A percentile compares a stretch with the other conserved stretches of the same genome.
phyloP scores from a whole-genome alignment of 1,140 invertebrate species.

The Propsilocerus akamusi region DNA sequence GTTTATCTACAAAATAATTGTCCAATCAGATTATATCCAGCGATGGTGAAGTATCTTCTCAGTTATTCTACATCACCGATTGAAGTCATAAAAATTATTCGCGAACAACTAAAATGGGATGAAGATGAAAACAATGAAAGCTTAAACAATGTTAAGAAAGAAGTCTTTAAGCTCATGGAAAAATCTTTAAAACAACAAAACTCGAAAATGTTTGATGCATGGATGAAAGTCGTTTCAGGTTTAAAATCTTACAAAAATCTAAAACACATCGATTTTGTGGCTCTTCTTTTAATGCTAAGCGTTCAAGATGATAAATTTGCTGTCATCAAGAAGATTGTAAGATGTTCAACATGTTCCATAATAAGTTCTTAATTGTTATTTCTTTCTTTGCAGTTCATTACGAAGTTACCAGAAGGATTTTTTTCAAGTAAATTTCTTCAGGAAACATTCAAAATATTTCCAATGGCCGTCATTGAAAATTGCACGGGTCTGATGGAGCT shows the following conservation, averaged over 20 bases:
- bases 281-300: too few relatives aligned
- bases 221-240: background rate
- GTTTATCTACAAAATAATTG: background rate
- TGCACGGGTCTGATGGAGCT: background rate
- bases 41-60: background rate
- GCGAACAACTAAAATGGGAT: background rate
- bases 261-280: background rate
- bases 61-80: background rate
- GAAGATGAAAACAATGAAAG: background rate
- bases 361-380: background rate
- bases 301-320: too few relatives aligned
- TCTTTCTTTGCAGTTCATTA: background rate
- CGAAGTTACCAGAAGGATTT: background rate
- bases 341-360: too few relatives aligned
- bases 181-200: background rate
- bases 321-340: constrained; percentile 1
- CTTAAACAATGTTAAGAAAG: background rate
- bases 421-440: background rate
- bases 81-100: background rate
- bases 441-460: background rate
- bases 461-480: background rate
- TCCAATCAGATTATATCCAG: background rate
- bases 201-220: background rate
- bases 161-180: background rate
- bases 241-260: too few relatives aligned